Evolutionary conservation across 2,888 invertebrate species (phyloP), one percentile per base, ranked within the genome.

Genomic region (Cheilosia urbana): DNA sequence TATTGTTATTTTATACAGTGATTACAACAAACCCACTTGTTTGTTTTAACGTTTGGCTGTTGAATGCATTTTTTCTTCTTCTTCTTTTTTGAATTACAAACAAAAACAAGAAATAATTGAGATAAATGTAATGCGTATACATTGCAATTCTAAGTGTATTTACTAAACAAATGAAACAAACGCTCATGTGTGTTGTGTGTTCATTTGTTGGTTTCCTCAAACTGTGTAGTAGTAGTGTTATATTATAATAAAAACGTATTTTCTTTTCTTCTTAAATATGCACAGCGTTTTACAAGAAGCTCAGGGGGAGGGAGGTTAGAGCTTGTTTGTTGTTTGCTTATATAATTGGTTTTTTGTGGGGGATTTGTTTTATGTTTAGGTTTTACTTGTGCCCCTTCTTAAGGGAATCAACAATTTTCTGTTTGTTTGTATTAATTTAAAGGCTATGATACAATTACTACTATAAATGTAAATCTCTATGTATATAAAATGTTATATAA

Each of bases 401-500:
- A 76, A 76, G 79, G 75, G 79, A 71, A 69, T 69, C 62, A 75
- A 80, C 47, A 73, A 58, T 80, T 57, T 57, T 15, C 30, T 21
- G 37, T 72, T 62, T 73, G 34, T 77, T 66, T 76, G 47, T 60
- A 72, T 85, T 75, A 80, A 53, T 79, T 72, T 85, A 75, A 77
- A 77, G 72, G 72, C 85, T 85, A 85, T 81, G 76, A 72, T 85
- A 85, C 76, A 85, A 72, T 85, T 73, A 72, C 42, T 72, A 69
- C 57, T 37, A 71, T 69, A 37, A 37, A 77, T 77, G 78, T 83
- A 78, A 78, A 83, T 72, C 72, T 85, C 76, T 77, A 83, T 77
- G 72, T 81, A 77, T 85, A 80, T 85, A 85, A 81, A 85, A 84
- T 66, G 69, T 84, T 84, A 84, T 84, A 84, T 84, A 84, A 76